Conservation (phyloP, 2,888 invertebrate genomes). For the Galerucella pusilla region DNA sequence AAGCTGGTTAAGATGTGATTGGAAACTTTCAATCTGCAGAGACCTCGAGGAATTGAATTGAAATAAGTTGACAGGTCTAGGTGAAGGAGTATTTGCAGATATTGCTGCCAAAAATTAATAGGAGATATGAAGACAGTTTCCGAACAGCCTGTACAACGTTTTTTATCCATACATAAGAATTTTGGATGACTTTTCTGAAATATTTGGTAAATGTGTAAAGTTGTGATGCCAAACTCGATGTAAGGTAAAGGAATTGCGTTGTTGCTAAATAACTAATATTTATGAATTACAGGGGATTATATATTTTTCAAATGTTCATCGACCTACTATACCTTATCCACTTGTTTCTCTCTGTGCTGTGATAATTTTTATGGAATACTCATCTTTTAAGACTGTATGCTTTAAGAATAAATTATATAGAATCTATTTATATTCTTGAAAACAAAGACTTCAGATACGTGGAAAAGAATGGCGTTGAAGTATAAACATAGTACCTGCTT, state of each 20-base stretch:
- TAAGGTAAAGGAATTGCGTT: neutral
- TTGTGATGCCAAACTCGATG: constrained; percentile 32
- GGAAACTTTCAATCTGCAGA: too few species aligned
- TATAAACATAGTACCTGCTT: constrained; percentile 3
- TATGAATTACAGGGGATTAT: neutral
- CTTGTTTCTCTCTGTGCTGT: constrained; percentile 60
- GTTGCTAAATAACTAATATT: neutral
- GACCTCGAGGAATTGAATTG: too few species aligned
- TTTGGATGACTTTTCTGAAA: too few species aligned
- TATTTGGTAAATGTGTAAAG: neutral
- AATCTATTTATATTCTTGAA: neutral
- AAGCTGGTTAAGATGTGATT: too few species aligned
- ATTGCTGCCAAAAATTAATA: too few species aligned
- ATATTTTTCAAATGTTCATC: constrained; percentile 9
- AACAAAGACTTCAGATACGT: neutral
- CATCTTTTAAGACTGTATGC: constrained; percentile 45
- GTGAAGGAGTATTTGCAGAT: too few species aligned
- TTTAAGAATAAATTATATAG: constrained; percentile 14
- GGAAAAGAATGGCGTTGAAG: neutral
- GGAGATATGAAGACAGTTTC: too few species aligned
- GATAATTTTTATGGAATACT: constrained; percentile 46
- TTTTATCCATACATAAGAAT: too few species aligned
- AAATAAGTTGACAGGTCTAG: too few species aligned
- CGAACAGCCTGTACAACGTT: too few species aligned
- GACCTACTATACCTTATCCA: constrained; percentile 48